These are phyloP conservation scores for Drosophila multiciliata DNA, from an alignment of 2,888 invertebrate species.

Conservation along the genomic window DNA sequence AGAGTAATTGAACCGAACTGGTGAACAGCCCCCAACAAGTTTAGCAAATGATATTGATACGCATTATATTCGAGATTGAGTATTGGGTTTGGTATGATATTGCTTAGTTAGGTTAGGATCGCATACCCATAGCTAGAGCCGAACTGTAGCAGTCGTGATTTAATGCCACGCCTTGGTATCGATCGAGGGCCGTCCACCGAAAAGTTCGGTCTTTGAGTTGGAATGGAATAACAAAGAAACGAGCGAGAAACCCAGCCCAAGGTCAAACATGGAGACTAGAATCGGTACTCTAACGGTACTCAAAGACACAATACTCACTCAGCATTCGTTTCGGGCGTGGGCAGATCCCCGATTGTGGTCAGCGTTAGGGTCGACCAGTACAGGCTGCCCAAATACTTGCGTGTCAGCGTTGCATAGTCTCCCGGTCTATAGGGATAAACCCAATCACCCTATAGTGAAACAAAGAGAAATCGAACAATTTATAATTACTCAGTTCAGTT, in stretches of 20 bases:
- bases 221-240: constrained; percentile 20
- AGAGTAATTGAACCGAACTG: constrained; percentile 60
- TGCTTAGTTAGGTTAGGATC: constrained; percentile 58
- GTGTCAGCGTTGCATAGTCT: constrained; percentile 94
- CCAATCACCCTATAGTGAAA: constrained; percentile 90
- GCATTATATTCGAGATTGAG: constrained; percentile 18
- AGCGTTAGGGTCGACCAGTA: constrained; percentile 98
- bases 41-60: constrained; percentile 78
- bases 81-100: constrained; percentile 15
- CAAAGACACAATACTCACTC: constrained; percentile 91
- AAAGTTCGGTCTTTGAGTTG: constrained; percentile 84
- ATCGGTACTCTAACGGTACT: background rate
- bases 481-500: background rate
- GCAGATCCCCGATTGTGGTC: constrained; percentile 98
- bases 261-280: constrained; percentile 4
- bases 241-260: constrained; percentile 21
- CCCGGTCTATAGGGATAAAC: constrained; percentile 94
- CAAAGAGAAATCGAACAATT: too few species aligned
- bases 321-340: constrained; percentile 97
- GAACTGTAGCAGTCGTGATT: constrained; percentile 96
- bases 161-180: constrained; percentile 95
- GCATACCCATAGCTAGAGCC: constrained; percentile 95
- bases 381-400: constrained; percentile 96
- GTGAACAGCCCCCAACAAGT: constrained; percentile 84
- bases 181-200: constrained; percentile 93